Evolutionary conservation across 2,797 vertebrate genomes (phyloP).

Genomic region (Alosa sapidissima): DNA sequence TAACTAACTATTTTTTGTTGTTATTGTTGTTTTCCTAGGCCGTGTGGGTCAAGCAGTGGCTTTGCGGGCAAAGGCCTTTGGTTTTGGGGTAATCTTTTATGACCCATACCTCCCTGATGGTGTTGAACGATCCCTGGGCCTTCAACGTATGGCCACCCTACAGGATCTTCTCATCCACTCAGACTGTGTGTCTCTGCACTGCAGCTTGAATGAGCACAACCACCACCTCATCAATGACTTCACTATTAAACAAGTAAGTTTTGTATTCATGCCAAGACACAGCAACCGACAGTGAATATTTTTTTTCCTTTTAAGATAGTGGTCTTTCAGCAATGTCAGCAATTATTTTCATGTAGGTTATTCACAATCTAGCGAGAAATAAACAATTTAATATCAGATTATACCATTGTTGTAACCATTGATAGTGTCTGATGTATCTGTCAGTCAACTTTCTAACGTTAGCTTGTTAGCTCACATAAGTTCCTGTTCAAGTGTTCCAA

Average conservation of each 20-base stretch:
- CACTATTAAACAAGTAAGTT: slow-evolving; percentile 81
- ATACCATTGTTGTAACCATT: too few relatives aligned
- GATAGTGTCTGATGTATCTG: too few relatives aligned
- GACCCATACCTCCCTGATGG: slow-evolving; percentile 81
- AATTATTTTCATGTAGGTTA: too few relatives aligned
- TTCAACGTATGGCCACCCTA: slow-evolving; percentile 79
- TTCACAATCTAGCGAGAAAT: too few relatives aligned
- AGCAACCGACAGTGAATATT: too few relatives aligned
- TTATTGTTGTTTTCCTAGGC: slow-evolving; percentile 60
- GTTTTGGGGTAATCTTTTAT: slow-evolving; percentile 81
- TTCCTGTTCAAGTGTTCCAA: too few relatives aligned
- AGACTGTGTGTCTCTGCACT: slow-evolving; percentile 83
- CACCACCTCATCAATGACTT: slow-evolving; percentile 87
- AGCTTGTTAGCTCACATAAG: too few relatives aligned
- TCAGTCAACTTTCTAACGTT: too few relatives aligned
- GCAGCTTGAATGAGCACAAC: slow-evolving; percentile 83
- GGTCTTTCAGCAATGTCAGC: too few relatives aligned
- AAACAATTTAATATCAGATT: too few relatives aligned
- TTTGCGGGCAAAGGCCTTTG: slow-evolving; percentile 80
- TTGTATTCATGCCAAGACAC: background rate
- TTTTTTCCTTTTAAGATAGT: too few relatives aligned
- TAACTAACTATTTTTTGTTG: background rate
- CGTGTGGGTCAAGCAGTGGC: slow-evolving; percentile 83
- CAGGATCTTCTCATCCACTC: slow-evolving; percentile 83
- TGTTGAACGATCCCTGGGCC: slow-evolving; percentile 80